Evolutionary conservation across 2,797 vertebrate species (phyloP).

Genomic region (Coregonus suidteri): DNA sequence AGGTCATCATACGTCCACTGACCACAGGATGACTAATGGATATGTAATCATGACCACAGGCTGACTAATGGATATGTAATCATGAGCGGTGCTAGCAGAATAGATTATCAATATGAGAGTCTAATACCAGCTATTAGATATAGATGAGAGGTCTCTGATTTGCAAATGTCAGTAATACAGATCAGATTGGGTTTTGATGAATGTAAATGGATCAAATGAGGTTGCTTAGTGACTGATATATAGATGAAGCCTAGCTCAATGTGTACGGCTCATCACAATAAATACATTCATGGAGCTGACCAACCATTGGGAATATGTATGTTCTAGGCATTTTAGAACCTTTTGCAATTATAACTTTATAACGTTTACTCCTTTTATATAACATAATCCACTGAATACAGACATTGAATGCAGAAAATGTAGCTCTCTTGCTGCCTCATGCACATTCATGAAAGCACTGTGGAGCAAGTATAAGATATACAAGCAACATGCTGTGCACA

Average conservation of each 20-base stretch:
- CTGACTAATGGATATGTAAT: background rate
- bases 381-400: background rate
- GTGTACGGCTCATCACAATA: background rate
- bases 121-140: background rate
- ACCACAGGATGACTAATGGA: background rate
- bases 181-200: background rate
- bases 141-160: background rate
- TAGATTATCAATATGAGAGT: background rate
- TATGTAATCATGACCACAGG: background rate
- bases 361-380: background rate
- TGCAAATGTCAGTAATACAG: background rate
- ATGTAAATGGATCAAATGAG: background rate
- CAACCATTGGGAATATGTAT: too few relatives aligned
- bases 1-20: background rate
- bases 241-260: background rate
- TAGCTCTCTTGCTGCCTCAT: background rate
- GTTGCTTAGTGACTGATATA: background rate
- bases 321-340: background rate
- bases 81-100: background rate
- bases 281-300: background rate
- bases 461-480: background rate
- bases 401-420: background rate
- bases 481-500: background rate
- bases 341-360: background rate
- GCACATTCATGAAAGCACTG: background rate